These are phyloP conservation scores for Chiroxiphia lanceolata DNA, from an alignment of 2,797 vertebrate species.

Conservation along the genomic window DNA sequence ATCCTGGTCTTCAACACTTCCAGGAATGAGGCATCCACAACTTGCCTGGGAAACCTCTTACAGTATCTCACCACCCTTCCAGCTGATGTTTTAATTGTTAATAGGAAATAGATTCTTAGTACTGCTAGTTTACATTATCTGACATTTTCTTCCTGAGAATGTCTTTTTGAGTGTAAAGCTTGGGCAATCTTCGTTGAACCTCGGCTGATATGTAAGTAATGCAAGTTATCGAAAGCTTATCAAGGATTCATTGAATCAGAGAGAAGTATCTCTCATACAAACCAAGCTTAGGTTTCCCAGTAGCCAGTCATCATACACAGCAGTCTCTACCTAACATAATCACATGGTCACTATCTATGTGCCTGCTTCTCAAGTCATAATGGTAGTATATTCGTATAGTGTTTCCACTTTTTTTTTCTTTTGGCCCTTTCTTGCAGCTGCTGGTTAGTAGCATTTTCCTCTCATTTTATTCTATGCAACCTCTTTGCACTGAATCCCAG, in stretches of 20 bases:
- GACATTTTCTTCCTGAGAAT: background rate
- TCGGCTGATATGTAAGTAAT: background rate
- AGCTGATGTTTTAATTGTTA: background rate
- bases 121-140: background rate
- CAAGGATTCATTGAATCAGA: background rate
- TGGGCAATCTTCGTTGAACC: background rate
- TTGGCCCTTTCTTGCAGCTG: conserved; percentile 73
- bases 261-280: background rate
- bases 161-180: background rate
- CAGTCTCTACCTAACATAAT: background rate
- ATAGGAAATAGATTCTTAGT: background rate
- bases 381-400: background rate
- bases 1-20: background rate
- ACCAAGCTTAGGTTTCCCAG: background rate
- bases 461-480: conserved; percentile 70
- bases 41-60: background rate
- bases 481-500: conserved; percentile 77
- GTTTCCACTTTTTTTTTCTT: conserved; percentile 3
- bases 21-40: background rate
- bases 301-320: background rate
- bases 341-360: background rate
- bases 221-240: background rate
- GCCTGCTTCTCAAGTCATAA: conserved; percentile 36
- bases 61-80: background rate
- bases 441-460: conserved; percentile 63